A percentile compares a stretch with the other conserved stretches of the same genome.
Conservation (phyloP, 2,888 invertebrate species). For the Athripsodes cinereus region DNA sequence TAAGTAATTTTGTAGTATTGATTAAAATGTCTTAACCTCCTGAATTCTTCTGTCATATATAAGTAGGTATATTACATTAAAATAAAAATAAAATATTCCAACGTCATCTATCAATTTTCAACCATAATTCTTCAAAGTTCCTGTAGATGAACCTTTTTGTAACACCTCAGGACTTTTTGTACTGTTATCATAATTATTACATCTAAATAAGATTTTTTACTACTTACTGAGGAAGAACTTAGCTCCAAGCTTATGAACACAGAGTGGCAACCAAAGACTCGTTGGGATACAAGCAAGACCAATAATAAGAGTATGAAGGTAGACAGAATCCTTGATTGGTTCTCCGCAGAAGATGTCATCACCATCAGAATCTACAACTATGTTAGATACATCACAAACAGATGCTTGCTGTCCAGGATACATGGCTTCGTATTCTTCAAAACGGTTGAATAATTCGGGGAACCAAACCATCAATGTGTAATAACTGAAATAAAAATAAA, state of each 20-base stretch:
- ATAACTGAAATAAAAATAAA: conserved; percentile 55
- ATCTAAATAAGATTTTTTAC: too few species aligned
- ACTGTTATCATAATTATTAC: too few species aligned
- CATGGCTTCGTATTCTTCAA: conserved; percentile 64
- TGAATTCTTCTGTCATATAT: too few species aligned
- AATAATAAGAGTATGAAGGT: conserved; percentile 70
- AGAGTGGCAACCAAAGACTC: conserved; percentile 70
- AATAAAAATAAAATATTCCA: too few species aligned
- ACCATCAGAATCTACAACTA: conserved; percentile 52
- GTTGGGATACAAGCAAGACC: conserved; percentile 76
- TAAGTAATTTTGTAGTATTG: not conserved
- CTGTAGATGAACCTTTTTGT: too few species aligned
- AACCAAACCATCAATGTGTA: conserved; percentile 92
- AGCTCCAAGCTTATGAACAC: conserved; percentile 72
- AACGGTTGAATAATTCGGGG: conserved; percentile 80
- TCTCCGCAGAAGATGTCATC: conserved; percentile 54
- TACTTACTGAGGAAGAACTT: conserved; percentile 77
- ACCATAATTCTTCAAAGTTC: too few species aligned
- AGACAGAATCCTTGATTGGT: conserved; percentile 61
- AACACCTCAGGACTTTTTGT: too few species aligned
- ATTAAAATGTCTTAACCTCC: too few species aligned
- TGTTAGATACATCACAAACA: conserved; percentile 71
- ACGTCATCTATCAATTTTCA: too few species aligned
- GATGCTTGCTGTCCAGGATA: conserved; percentile 65
- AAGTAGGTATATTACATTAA: too few species aligned